phyloP scores from a whole-genome alignment of 2,113 vertebrate species.

The Bothrops jararaca region DNA sequence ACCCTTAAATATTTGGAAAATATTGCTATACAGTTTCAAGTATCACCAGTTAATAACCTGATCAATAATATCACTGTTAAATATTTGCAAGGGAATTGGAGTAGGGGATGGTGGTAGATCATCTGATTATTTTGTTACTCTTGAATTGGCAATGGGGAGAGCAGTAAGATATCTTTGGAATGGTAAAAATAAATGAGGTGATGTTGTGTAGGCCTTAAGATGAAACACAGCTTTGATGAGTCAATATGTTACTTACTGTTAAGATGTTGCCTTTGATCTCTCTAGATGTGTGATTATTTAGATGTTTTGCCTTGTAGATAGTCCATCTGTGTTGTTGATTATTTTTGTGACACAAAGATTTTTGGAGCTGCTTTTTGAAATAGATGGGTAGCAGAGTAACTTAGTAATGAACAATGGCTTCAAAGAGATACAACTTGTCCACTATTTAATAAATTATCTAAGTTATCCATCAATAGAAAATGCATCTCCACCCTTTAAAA shows the following conservation, averaged over 20 bases:
- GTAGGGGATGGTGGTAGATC: neutral
- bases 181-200: constrained; percentile 16
- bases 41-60: neutral
- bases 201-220: constrained; percentile 31
- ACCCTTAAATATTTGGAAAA: neutral
- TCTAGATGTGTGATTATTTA: neutral
- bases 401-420: neutral
- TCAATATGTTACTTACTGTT: constrained; percentile 23
- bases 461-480: neutral
- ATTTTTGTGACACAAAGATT: neutral
- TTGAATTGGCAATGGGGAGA: neutral
- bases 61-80: neutral
- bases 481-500: neutral
- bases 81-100: neutral
- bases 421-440: neutral
- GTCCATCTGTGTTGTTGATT: neutral
- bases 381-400: rapidly evolving
- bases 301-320: neutral
- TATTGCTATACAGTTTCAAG: neutral
- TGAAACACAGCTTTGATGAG: constrained; percentile 38
- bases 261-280: constrained; percentile 40
- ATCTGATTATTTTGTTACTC: neutral
- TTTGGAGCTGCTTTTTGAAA: neutral
- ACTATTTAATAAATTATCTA: neutral
- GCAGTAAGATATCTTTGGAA: neutral